Base-by-base conservation (phyloP, 1,140 invertebrate genomes). In the Drosophila mayri region DNA sequence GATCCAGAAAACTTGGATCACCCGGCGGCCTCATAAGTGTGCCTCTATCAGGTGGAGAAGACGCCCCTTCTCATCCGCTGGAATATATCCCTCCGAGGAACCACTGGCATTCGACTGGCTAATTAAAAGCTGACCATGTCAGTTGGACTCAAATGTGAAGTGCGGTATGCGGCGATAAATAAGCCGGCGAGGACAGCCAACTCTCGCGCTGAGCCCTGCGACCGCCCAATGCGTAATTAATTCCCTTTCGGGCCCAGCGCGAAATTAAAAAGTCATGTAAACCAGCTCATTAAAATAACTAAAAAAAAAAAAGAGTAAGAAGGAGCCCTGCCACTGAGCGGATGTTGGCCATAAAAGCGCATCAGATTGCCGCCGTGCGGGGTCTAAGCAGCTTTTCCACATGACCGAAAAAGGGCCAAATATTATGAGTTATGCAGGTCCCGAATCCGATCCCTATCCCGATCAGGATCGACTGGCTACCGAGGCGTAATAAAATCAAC, bases 221-320 rank as follows among this genome's bases (percentile, higher is more conserved):
- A 91, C 90, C 90, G 90, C 90, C 90, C 90, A 92, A 87, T 76
- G 85, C 81, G 90, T 92, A 92, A 92, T 92, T 92, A 92, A 92
- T 92, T 92, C 90, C 86, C 81, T 92, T 90, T 90, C 80, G 83
- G 68, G 79, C 74, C 54, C 88, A 88, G 82, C 82, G 82, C 90
- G 90, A 92, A 92, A 92, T 92, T 92, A 92, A 92, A 92, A 92
- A 92, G 90, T 92, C 90, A 92, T 92, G 90, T 92, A 87, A 86
- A 91, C 90, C 80, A 90, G 86, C 90, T 92, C 85, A 92, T 92
- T 92, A 92, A 92, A 92, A 92, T 92, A 92, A 90, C 90, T 90
- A 71, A 87, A 62, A 32, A 43, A 58, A 70, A 44, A 37, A 32
- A 50, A 58, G 16, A 50, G 16, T 18, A 25, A 50, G 50, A 55